Base-by-base conservation (phyloP, 2,888 invertebrate species). In the Polyploca ridens region DNA sequence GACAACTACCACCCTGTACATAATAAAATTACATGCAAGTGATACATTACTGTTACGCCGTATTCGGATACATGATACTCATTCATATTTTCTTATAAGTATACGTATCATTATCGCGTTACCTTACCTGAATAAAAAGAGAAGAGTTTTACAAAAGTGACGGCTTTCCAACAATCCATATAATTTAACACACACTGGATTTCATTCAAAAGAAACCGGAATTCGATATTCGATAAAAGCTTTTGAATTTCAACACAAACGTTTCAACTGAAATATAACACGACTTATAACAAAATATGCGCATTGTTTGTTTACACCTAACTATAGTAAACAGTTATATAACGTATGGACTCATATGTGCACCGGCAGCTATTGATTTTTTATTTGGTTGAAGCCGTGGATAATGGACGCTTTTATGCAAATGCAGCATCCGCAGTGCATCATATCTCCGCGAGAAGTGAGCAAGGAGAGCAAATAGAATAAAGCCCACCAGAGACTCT, bases 401-500 rank as follows among this genome's bases (percentile, higher is more conserved):
- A 89, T 91, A 93, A 93, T 93, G 91, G 90, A 86, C 81, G 91
- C 90, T 90, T 92, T 91, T 91, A 93, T 93, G 92, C 90, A 92
- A 91, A 92, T 92, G 87, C 88, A 84, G 87, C 85, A 86, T 87
- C 89, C 90, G 91, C 91, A 90, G 82, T 91, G 90, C 91, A 92
- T 91, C 90, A 90, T 87, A 86, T 82, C 83, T 77, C 33, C 62
- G 65, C 66, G 66, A 64, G 75, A 72, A 74, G 76, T 77, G 76
- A 74, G 69, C 72, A 78, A 78, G 74, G 71, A 76, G 77, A 73
- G 74, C 74, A 79, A 84, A 80, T 70, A 76, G 75, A 72, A 77
- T 74, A 70, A 77, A 70, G 69, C 66, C 61, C 11, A 35, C 54
- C 61, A 58, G 65, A 59, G 54, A 64, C 62, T 63, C 59, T 44